Evolutionary conservation across 1,140 invertebrate species (phyloP).

Genomic region (Rhizoglyphus robini): DNA sequence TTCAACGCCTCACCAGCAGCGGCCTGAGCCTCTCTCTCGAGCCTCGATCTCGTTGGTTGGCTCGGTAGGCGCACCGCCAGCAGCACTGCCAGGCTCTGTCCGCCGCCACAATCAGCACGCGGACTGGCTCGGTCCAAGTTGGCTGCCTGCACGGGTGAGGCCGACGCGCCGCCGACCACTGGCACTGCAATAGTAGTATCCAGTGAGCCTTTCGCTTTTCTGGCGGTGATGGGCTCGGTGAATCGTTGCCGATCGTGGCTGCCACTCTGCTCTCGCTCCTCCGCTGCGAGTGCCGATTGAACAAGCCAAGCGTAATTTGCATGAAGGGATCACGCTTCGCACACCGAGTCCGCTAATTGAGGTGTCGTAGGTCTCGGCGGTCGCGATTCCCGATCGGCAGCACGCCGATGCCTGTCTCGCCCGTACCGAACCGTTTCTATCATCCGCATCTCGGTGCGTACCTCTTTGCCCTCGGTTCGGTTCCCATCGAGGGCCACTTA

Average conservation of each 20-base stretch:
- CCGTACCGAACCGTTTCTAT: neutral
- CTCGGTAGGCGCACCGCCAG: neutral
- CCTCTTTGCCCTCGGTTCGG: neutral
- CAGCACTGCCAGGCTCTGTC: neutral
- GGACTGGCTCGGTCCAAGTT: no score
- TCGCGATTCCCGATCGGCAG: neutral
- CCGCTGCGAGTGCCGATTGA: neutral
- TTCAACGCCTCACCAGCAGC: neutral
- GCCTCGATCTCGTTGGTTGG: neutral
- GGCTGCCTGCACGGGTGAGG: no score
- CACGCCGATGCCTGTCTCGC: neutral
- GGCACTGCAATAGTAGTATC: neutral
- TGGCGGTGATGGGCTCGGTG: neutral
- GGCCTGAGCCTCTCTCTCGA: neutral
- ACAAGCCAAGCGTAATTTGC: conserved; percentile 11
- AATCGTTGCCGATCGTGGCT: neutral
- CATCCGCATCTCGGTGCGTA: neutral
- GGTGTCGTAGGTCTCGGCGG: conserved; percentile 12
- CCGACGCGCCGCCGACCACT: neutral
- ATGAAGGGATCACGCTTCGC: conserved; percentile 2
- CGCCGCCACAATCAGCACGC: no score
- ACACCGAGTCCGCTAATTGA: conserved; percentile 14
- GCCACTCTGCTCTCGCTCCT: neutral
- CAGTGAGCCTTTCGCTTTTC: no score
- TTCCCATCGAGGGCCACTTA: neutral